A percentile compares a stretch with the other conserved stretches of the same genome.
phyloP scores from a whole-genome alignment of 2,113 vertebrate genomes.

The Tupaia chinensis region DNA sequence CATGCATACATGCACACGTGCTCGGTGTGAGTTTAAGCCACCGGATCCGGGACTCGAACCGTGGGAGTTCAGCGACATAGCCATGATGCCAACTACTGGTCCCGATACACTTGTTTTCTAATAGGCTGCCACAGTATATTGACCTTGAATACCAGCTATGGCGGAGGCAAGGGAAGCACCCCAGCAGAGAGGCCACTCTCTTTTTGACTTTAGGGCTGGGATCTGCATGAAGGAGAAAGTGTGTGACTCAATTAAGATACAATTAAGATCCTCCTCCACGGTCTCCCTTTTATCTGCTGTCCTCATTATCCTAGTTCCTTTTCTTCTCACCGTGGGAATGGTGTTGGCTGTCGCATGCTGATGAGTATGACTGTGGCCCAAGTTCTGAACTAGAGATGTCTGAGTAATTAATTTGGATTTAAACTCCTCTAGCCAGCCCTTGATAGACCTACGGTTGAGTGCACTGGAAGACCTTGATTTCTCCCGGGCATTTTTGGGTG shows the following conservation, averaged over 20 bases:
- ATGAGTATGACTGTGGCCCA: conserved; percentile 69
- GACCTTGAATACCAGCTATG: conserved; percentile 14
- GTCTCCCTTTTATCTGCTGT: conserved; percentile 65
- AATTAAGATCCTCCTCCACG: conserved; percentile 66
- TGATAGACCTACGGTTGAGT: neutral
- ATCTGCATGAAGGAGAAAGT: conserved; percentile 61
- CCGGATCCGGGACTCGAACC: too few relatives aligned
- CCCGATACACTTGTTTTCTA: neutral
- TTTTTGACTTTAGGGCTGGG: conserved; percentile 37
- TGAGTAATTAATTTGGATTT: conserved; percentile 74
- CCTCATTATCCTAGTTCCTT: conserved; percentile 67
- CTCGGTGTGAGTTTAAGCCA: too few relatives aligned
- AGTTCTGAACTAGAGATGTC: conserved; percentile 57
- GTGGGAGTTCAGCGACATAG: too few relatives aligned
- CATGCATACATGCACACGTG: too few relatives aligned
- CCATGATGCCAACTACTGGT: too few relatives aligned
- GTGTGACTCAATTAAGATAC: conserved; percentile 75
- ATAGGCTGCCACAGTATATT: neutral
- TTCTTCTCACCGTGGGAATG: conserved; percentile 55
- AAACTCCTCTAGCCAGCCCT: conserved; percentile 43
- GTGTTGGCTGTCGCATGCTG: conserved; percentile 45
- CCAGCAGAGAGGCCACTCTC: conserved; percentile 27
- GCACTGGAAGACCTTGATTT: conserved; percentile 51
- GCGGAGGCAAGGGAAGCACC: neutral
- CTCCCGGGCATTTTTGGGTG: conserved; percentile 53